Base-by-base conservation (phyloP, 2,888 invertebrate genomes). In the Entomobrya proxima region DNA sequence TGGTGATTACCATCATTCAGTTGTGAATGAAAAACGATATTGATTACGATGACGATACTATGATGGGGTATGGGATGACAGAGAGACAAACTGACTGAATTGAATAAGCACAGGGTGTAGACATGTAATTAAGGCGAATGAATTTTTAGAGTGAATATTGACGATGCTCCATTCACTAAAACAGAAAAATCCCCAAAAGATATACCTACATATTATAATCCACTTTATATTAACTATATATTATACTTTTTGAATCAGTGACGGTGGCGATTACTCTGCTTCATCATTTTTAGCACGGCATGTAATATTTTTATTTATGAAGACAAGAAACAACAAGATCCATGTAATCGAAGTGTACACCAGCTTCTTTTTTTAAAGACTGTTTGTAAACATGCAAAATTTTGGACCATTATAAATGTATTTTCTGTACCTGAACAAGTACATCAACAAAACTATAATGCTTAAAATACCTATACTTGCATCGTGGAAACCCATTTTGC, bases 41-140 rank as follows among this genome's bases (percentile, higher is more conserved):
- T 5, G 5, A 32, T 32, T n/a, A 67, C 13, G 40, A 40, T 37
- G 37, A 67, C 37, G 67, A 40, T 58, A 67, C 40, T 67, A 21
- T 2, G 67, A 37, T 67, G 18, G 67, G 37, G 67, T n/a, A 69
- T 7, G 64, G 21, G 64, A 35, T 32, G 32, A 61, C 15, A 74
- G 21, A 78, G 74, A 84, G 74, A 84, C 78, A 78, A 84, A 84
- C 67, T 84, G 78, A 84, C 67, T 85, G 64, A 47, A 75, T 74
- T 74, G 85, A 79, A 85, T 79, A 61, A 85, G 84, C 78, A 79
- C 79, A 85, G 85, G 85, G 85, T 85, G 78, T 85, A 85, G 78
- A 75, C 78, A 64, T 75, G 85, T 85, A 85, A 85, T 85, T 85
- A 85, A 85, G 85, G 85, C 74, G 79, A 84, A 83, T 27, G 47